Evolutionary conservation across 2,888 invertebrate genomes (phyloP).

Genomic region (Stenotaenia linearis): DNA sequence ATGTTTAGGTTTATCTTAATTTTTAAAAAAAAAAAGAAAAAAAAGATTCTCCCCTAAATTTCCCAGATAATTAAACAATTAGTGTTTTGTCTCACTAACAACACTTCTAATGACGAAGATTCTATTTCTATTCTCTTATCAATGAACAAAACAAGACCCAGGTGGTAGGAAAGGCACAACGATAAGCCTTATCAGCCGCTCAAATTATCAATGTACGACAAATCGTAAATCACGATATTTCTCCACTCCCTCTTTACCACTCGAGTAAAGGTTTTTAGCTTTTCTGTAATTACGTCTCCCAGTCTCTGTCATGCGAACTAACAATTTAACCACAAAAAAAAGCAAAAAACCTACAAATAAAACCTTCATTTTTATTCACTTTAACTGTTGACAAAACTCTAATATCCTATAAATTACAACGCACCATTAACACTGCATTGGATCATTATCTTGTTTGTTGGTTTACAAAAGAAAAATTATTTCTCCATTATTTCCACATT

Average conservation of each 20-base stretch:
- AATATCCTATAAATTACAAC: neutral
- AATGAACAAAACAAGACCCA: neutral
- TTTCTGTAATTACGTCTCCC: neutral
- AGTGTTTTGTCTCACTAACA: neutral
- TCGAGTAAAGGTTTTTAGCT: no score
- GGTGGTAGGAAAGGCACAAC: neutral
- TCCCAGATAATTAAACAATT: neutral
- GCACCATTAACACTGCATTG: neutral
- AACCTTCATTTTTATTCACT: neutral
- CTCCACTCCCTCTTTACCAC: neutral
- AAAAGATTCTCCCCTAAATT: no score
- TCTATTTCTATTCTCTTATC: no score
- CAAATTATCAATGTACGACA: neutral
- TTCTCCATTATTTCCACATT: neutral
- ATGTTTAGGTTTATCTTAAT: no score
- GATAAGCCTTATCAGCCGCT: conserved; percentile 15
- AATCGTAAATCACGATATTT: conserved; percentile 8
- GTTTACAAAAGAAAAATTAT: neutral
- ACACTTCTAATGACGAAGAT: neutral
- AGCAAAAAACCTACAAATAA: neutral
- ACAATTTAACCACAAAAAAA: neutral
- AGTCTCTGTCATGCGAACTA: no score
- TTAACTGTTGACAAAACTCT: conserved; percentile 1
- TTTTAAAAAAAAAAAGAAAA: no score
- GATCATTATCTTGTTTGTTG: neutral